Evolutionary conservation across 2,113 vertebrate species (phyloP), one percentile per base, ranked within the genome.

Genomic region (Cynocephalus volans): DNA sequence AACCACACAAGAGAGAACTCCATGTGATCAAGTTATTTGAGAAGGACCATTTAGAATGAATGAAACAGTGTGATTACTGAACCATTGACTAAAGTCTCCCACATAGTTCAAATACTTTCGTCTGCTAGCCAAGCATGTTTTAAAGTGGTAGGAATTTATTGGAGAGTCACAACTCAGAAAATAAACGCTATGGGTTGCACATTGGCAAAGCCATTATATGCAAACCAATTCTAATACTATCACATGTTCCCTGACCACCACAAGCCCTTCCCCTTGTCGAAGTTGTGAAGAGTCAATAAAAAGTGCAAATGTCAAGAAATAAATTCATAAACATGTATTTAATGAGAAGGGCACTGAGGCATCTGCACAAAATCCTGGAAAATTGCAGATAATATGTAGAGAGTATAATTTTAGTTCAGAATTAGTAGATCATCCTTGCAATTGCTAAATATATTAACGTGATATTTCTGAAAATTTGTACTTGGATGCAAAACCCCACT

Each of bases 381-480:
- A 95, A 80, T 6, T 88, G 69, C 28, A 91, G 41, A 80, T 83
- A 96, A 93, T 96, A 93, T 94, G 77, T 81, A 80, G 90, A 90
- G 18, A 87, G 77, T 72, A 58, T 60, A 17, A 96, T 95, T 97
- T 98, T 88, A 91, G 82, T 73, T 93, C 56, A 45, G 36, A 11
- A 48, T 92, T 41, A 60, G 90, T n/a, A 50, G 8, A 81, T 93
- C 91, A 93, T 62, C 73, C 31, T 56, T 14, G 41, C 21, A 81
- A 93, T 69, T 83, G 45, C 89, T 97, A 96, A 95, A 84, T 85
- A 93, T 92, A 86, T 62, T 69, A 89, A 65, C 0, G 0, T 19
- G n/a, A 80, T 79, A 58, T 91, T 83, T 97, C 52, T 81, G 24
- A 90, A 97, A 92, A 93, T 45, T 1, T 80, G 24, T 54, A 50